Conservation (phyloP, 2,797 vertebrate species). For the Neosalanx taihuensis region DNA sequence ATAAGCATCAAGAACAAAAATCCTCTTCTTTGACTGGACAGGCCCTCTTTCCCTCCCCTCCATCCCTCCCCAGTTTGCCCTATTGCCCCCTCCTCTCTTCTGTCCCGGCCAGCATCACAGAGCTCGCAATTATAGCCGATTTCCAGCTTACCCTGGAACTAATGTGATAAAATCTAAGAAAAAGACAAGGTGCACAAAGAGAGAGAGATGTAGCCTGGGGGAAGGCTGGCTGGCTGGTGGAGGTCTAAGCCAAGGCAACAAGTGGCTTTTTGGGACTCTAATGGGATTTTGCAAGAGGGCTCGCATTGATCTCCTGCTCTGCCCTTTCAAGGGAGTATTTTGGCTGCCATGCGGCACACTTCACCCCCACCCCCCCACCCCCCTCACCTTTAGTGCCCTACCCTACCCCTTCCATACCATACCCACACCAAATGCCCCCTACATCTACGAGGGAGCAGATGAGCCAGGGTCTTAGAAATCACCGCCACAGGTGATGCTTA, state of each 20-base stretch:
- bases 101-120: slow-evolving; percentile 46
- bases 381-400: slow-evolving; percentile 45
- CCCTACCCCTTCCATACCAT: not conserved
- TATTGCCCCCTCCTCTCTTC: slow-evolving; percentile 24
- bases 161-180: slow-evolving; percentile 71
- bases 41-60: not conserved
- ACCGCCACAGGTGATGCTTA: slow-evolving; percentile 45
- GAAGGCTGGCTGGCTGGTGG: slow-evolving; percentile 42
- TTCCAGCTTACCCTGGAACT: slow-evolving; percentile 71
- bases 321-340: slow-evolving; percentile 66
- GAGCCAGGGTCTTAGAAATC: slow-evolving; percentile 29
- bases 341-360: slow-evolving; percentile 75
- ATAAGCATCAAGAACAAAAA: slow-evolving; percentile 33
- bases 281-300: slow-evolving; percentile 89
- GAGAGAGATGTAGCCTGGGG: slow-evolving; percentile 63
- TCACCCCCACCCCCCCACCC: slow-evolving; percentile 40
- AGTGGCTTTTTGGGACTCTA: slow-evolving; percentile 79
- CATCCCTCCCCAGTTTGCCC: slow-evolving; percentile 24
- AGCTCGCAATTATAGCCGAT: slow-evolving; percentile 55
- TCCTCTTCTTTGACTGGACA: slow-evolving; percentile 28
- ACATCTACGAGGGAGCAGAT: slow-evolving; percentile 22
- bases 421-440: slow-evolving; percentile 6
- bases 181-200: slow-evolving; percentile 65
- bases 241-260: slow-evolving; percentile 63
- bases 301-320: slow-evolving; percentile 84